Base-by-base conservation (phyloP, 2,113 vertebrate genomes). In the Brachypodius melanocephalos region DNA sequence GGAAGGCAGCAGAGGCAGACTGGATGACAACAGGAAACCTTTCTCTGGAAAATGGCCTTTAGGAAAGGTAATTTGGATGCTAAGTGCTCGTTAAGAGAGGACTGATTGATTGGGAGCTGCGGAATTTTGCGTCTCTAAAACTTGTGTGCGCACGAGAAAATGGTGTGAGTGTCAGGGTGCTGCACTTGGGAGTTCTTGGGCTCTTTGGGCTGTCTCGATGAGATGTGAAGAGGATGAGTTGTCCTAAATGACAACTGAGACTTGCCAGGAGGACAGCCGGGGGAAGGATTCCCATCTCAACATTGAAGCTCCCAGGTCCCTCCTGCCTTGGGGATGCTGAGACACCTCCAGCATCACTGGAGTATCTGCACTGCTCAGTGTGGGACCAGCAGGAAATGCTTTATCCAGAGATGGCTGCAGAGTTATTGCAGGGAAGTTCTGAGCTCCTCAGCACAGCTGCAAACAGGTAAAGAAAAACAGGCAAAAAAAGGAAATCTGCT, bases 1-100 rank as follows among this genome's bases (percentile, higher is more conserved):
- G 92, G 88, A 97, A 96, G 89, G 94, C 89, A 73, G 88, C 67
- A 93, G 76, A 90, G 93, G 82, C 91, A 95, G 91, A 34, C 78
- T 94, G 79, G 76, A 75, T 95, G 91, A 92, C 78, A 85, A 62
- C 79, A 69, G 84, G 88, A 95, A 94, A 72, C 40, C 61, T 25
- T 85, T 54, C 46, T 83, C 74, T 76, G 63, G 57, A 62, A 66
- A 87, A 88, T 63, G 51, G 79, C 90, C 69, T 93, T 86, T 81
- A 87, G 92, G 77, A 86, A 85, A 78, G 87, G 73, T 84, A 82
- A 93, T 92, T 89, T 83, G 71, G 82, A 83, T 90, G 66, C 54
- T 71, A 59, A 94, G 76, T 78, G 81, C 42, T 88, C 69, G 7
- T 90, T 95, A 90, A 38, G 63, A 73, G 66, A 90, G 66, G 58